Percentiles rank a stretch among this genome's conserved stretches.
Evolutionary conservation across 2,797 vertebrate genomes (phyloP).

Genomic region (Rhynchotus rufescens): DNA sequence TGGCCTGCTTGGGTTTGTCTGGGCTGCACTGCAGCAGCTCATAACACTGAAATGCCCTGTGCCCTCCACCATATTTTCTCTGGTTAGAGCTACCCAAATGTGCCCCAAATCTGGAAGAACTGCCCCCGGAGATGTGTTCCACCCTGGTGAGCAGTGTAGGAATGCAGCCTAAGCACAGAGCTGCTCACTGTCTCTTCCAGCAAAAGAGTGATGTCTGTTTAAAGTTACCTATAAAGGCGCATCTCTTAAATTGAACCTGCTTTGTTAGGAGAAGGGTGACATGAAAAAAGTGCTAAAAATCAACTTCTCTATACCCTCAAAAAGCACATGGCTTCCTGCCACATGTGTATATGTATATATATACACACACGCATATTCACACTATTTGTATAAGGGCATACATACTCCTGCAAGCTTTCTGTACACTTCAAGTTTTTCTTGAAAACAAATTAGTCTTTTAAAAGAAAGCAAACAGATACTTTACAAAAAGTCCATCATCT

Average conservation of each 20-base stretch:
- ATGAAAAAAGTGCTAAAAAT: background rate
- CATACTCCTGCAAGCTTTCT: background rate
- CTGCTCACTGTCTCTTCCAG: background rate
- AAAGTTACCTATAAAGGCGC: background rate
- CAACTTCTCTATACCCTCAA: background rate
- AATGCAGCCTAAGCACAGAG: background rate
- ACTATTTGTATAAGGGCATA: background rate
- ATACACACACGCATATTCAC: too few relatives aligned
- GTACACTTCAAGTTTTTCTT: background rate
- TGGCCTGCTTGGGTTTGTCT: too few relatives aligned
- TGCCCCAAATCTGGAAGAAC: background rate
- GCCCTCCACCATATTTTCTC: background rate
- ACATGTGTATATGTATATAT: background rate
- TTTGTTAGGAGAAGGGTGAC: background rate
- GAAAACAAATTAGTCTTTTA: background rate
- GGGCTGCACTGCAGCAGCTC: too few relatives aligned
- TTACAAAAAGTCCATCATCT: background rate
- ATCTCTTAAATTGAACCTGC: background rate
- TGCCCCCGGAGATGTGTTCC: background rate
- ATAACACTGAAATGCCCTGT: too few relatives aligned
- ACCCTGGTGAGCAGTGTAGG: background rate
- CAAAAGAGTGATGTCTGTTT: background rate
- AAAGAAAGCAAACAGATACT: background rate
- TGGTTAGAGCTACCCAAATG: background rate
- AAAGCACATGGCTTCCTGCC: background rate